Conservation (phyloP, 2,113 vertebrate species). For the Gasterosteus nipponicus region DNA sequence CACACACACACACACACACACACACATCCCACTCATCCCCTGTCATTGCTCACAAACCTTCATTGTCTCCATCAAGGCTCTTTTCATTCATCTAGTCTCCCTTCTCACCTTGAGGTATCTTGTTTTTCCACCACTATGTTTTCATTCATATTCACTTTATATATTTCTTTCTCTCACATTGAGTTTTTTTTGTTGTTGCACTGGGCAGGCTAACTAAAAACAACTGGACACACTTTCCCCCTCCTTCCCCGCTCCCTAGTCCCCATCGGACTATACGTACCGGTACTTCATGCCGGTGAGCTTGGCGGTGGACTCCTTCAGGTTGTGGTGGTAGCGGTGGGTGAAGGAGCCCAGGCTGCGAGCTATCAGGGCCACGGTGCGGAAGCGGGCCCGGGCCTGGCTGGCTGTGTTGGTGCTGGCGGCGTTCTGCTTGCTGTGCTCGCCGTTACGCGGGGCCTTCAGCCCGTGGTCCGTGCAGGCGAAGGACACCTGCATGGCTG, state of each 20-base stretch:
- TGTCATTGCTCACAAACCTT: constrained; percentile 43
- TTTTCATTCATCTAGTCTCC: not conserved
- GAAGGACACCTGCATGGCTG: constrained; percentile 98
- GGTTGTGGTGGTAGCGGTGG: constrained; percentile 95
- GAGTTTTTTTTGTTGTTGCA: not conserved
- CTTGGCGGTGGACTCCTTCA: constrained; percentile 98
- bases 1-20: constrained; percentile 18
- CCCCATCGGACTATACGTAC: constrained; percentile 77
- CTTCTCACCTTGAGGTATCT: not conserved
- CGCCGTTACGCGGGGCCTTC: constrained; percentile 91
- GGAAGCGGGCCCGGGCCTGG: constrained; percentile 92
- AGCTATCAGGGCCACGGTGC: constrained; percentile 96
- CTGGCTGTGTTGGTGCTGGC: constrained; percentile 89
- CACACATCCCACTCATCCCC: constrained; percentile 65
- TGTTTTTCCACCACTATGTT: not conserved
- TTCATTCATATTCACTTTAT: not conserved
- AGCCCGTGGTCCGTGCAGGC: constrained; percentile 97
- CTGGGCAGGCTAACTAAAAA: not conserved
- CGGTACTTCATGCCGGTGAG: constrained; percentile 99
- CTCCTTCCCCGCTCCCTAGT: not conserved
- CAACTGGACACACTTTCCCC: constrained; percentile 4
- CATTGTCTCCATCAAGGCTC: constrained; percentile 23
- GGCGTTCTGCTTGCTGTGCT: constrained; percentile 94
- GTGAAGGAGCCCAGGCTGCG: constrained; percentile 96
- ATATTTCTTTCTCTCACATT: not conserved